Percentiles rank a stretch among this genome's conserved stretches.
These are phyloP conservation scores for Bimastos eiseni DNA, from an alignment of 2,888 invertebrate genomes.

Conservation along the genomic window DNA sequence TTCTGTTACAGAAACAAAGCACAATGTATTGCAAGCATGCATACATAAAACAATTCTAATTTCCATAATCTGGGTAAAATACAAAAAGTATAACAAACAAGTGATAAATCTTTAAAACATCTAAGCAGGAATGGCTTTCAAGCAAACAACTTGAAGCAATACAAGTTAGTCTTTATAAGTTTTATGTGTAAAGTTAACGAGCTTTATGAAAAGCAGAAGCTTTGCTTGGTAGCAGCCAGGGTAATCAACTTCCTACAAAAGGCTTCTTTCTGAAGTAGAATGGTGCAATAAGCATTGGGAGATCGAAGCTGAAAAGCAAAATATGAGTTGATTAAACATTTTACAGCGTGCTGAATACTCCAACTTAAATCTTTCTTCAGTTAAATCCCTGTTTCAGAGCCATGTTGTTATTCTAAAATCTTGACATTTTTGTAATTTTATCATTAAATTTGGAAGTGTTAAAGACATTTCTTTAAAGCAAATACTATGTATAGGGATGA, in stretches of 20 bases:
- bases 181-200: background rate
- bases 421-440: background rate
- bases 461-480: background rate
- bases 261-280: background rate
- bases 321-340: background rate
- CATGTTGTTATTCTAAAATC: background rate
- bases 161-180: background rate
- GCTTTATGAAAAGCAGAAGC: background rate
- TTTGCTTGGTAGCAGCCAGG: background rate
- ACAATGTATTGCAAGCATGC: background rate
- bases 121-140: conserved; percentile 3
- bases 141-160: background rate
- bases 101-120: conserved; percentile 13
- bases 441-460: background rate
- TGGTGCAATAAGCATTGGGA: background rate
- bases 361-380: background rate
- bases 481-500: background rate
- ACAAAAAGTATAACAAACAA: background rate
- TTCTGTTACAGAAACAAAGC: background rate
- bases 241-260: background rate
- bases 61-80: background rate
- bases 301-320: background rate
- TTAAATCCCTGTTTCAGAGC: background rate
- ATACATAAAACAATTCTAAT: background rate
- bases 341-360: background rate